Conservation (phyloP, 2,113 vertebrate genomes). For the Morphnarchus princeps region DNA sequence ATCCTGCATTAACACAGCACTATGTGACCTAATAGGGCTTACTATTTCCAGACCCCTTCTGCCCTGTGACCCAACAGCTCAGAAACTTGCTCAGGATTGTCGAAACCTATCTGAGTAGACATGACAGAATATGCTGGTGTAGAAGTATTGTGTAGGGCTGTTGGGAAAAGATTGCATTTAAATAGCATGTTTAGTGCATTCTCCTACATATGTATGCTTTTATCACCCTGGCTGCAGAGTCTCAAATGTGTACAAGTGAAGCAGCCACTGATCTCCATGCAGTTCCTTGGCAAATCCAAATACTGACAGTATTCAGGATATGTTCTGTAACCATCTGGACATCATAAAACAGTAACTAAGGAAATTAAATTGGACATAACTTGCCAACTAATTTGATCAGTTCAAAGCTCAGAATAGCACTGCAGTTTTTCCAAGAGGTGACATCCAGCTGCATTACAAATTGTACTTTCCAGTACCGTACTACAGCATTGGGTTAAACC, state of each 20-base stretch:
- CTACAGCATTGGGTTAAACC: neutral
- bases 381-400: neutral
- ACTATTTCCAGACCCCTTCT: neutral
- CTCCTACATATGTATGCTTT: neutral
- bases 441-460: neutral
- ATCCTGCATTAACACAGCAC: neutral
- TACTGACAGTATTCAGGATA: neutral
- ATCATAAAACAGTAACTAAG: neutral
- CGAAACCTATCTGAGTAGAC: neutral
- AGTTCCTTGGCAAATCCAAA: neutral
- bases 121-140: neutral
- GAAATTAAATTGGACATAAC: neutral
- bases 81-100: neutral
- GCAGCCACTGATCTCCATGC: neutral
- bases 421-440: neutral
- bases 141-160: neutral
- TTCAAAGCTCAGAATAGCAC: neutral
- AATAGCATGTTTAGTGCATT: neutral
- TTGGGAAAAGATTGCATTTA: neutral
- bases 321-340: neutral
- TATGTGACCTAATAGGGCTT: neutral
- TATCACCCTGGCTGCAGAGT: neutral
- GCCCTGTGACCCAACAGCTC: neutral
- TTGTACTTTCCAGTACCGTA: accelerated
- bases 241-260: neutral